Percentiles rank a stretch among this genome's conserved stretches.
These are phyloP conservation scores for Microchirus variegatus DNA, from an alignment of 2,797 vertebrate genomes.

Conservation along the genomic window DNA sequence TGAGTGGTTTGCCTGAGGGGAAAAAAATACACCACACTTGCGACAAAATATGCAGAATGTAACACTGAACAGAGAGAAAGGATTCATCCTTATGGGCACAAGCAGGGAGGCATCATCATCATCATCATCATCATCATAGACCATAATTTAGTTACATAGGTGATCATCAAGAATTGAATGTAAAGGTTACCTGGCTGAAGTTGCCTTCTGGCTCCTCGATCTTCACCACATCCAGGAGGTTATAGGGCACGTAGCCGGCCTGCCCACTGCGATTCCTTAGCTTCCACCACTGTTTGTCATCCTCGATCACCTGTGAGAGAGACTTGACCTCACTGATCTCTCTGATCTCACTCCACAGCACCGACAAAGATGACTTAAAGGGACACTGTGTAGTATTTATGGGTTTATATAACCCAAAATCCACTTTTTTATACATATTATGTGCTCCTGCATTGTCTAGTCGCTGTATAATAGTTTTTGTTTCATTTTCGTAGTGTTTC, in stretches of 20 bases:
- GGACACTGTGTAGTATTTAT: no score
- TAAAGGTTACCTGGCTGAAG: slow-evolving; percentile 60
- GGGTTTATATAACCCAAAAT: no score
- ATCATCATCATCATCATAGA: not conserved
- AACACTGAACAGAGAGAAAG: not conserved
- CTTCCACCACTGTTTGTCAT: slow-evolving; percentile 97
- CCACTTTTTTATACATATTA: no score
- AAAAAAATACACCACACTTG: not conserved
- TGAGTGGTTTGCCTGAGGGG: not conserved
- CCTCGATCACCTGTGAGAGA: slow-evolving; percentile 88
- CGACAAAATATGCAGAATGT: not conserved
- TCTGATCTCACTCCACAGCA: slow-evolving; percentile 2
- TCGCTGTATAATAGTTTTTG: no score
- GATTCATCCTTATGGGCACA: not conserved
- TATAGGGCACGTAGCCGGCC: slow-evolving; percentile 90
- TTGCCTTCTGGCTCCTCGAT: slow-evolving; percentile 76
- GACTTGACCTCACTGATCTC: no score
- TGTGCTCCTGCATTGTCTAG: no score
- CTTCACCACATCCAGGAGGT: slow-evolving; percentile 87
- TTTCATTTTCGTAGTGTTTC: no score
- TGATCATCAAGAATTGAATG: not conserved
- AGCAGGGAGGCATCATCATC: not conserved
- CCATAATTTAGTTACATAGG: no score
- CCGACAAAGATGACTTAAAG: slow-evolving; percentile 2
- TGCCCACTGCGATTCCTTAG: slow-evolving; percentile 91